Percentiles rank a stretch among this genome's conserved stretches.
phyloP scores from a whole-genome alignment of 2,797 vertebrate species.

The Champsocephalus esox region DNA sequence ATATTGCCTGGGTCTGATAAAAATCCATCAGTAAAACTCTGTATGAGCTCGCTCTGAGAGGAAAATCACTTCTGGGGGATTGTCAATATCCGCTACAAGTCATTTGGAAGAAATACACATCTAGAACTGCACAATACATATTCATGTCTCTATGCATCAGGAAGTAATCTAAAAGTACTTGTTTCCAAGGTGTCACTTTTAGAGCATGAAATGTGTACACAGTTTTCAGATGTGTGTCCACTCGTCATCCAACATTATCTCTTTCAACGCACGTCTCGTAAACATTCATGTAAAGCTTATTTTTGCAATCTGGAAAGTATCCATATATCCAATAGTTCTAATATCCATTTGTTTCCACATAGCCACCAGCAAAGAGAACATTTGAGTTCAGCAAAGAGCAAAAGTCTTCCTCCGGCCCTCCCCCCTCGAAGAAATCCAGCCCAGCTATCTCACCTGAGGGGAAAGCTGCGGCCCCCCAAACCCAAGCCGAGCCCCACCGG shows the following conservation, averaged over 20 bases:
- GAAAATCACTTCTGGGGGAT: too few species aligned
- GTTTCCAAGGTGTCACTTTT: too few species aligned
- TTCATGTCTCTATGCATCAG: not conserved
- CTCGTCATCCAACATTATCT: not conserved
- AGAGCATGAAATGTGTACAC: not conserved
- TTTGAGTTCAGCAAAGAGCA: constrained; percentile 90
- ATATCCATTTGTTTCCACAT: not conserved
- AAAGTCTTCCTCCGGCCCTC: constrained; percentile 63
- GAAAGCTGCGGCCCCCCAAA: constrained; percentile 68
- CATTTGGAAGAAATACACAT: not conserved
- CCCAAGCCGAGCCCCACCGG: constrained; percentile 74
- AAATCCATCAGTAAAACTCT: not conserved
- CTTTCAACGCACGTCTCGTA: not conserved
- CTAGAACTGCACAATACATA: not conserved
- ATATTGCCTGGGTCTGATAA: not conserved
- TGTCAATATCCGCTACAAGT: not conserved
- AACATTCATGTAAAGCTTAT: too few species aligned
- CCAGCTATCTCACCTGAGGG: constrained; percentile 70
- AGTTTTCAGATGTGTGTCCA: not conserved
- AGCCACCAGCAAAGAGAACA: constrained; percentile 88
- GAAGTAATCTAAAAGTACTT: not conserved
- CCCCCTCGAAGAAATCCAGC: constrained; percentile 78
- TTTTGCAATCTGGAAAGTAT: too few species aligned
- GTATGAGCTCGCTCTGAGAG: too few species aligned
- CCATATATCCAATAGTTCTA: too few species aligned